Base-by-base conservation (phyloP, 1,140 invertebrate species). In the Drosophila arawakana region DNA sequence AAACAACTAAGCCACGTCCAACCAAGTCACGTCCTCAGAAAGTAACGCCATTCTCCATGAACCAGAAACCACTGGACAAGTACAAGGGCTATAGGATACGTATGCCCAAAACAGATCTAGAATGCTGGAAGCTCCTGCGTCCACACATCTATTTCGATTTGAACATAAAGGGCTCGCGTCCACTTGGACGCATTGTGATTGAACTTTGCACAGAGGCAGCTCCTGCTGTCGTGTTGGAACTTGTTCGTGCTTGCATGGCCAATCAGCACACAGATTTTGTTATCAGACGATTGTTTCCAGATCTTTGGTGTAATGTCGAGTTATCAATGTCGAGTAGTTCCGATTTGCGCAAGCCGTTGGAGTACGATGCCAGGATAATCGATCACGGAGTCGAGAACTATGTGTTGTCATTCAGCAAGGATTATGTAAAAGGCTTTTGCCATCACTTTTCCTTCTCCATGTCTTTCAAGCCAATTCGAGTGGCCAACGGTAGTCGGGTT, bases 191-290 rank as follows among this genome's bases (percentile, higher is more conserved):
- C 2, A 59, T 91, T 8, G 70, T 89, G 0, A 39, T 89, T 2
- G 72, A 91, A 35, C 78, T 91, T 7, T 91, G 74, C 43, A 91
- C 91, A 5, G 91, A 91, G 52, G 86, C 91, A 0, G 84, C 82
- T 0, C 90, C 91, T 0, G 43, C 81, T 2, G 88, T 91, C 0
- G 90, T 91, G 2, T 62, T 90, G 2, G 76, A 91, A 15, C 41
- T 91, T 39, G 70, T 91, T 7, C 78, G 76, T 3, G 50, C 73
- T 43, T 91, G 90, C 34, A 39, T 74, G 37, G 58, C 57, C 11
- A 70, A 81, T 0, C 65, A 62, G 52, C 39, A 69, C 13, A 43
- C 63, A 2, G 67, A 80, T 2, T 73, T 91, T 15, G 9, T 61
- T 2, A 66, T 91, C 5, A 74, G 41, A 7, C 77, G 91, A 0